phyloP scores from a whole-genome alignment of 2,797 vertebrate genomes.

The Poeciliopsis infans region DNA sequence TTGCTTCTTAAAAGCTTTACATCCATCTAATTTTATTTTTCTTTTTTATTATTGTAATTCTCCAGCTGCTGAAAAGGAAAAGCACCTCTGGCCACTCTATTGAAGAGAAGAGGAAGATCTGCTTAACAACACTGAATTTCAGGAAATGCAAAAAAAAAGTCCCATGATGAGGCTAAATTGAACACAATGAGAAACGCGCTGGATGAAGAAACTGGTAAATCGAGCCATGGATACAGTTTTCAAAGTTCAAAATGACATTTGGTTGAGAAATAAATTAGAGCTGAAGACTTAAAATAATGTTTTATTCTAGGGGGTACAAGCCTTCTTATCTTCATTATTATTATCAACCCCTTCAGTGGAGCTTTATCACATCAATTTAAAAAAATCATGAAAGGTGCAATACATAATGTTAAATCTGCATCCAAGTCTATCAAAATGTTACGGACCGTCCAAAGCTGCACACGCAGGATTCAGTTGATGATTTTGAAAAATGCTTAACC shows the following conservation, averaged over 20 bases:
- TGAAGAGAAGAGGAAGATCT: neutral
- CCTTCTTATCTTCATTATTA: neutral
- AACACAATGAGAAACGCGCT: neutral
- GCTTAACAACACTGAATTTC: neutral
- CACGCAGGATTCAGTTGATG: neutral
- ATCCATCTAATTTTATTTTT: neutral
- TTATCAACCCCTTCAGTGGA: neutral
- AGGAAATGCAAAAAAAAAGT: slow-evolving; percentile 2
- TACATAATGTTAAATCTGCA: neutral
- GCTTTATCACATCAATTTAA: neutral
- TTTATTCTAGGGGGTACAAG: neutral
- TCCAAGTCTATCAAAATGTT: neutral
- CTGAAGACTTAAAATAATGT: neutral
- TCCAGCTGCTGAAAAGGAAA: neutral
- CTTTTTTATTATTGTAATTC: neutral
- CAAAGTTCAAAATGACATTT: neutral
- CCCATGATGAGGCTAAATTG: neutral
- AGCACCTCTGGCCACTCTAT: neutral
- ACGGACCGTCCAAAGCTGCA: neutral
- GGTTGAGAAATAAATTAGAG: neutral
- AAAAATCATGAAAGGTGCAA: neutral
- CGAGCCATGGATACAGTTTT: too few relatives aligned
- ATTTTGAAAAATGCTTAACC: neutral
- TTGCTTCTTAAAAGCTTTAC: neutral
- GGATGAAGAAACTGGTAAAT: neutral